Evolutionary conservation across 2,113 vertebrate genomes (phyloP), one percentile per base, ranked within the genome.

Genomic region (Oxygymnocypris stewartii): DNA sequence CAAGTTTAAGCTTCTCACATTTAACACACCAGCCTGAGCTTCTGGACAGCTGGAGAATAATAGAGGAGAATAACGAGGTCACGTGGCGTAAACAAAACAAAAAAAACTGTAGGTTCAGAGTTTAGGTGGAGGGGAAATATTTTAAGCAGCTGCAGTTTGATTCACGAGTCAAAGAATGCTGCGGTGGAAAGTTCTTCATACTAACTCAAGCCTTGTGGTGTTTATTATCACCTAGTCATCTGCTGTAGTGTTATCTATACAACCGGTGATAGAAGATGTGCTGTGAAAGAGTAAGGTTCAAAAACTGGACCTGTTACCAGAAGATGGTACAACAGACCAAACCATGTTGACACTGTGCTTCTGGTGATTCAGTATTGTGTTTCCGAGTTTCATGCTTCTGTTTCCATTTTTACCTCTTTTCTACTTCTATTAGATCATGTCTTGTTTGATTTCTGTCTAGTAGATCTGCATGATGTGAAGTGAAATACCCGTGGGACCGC

Each of bases 321-420:
- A 77, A 44, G 57, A 78, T 49, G 67, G 44, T 82, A 85, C 85
- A 87, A 80, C 65, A 88, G 80, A 84, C 40, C 84, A 83, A 82
- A 75, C 63, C 31, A 28, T 57, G 79, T 84, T 78, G 35, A 79
- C 57, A 74, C 23, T 65, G 42, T 74, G 25, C 10, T 28, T 54
- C 37, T 59, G 14, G 79, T 42, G 18, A 71, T 85, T 84, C 35
- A 78, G 44, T 31, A 42, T 44, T 89, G 59, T 61, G 35, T 69
- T 84, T 84, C 54, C n/a, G n/a, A n/a, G n/a, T n/a, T n/a, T n/a
- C n/a, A n/a, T n/a, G n/a, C n/a, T n/a, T n/a, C n/a, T n/a, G n/a
- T n/a, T n/a, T n/a, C n/a, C n/a, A n/a, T n/a, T n/a, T n/a, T n/a
- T 88, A 89, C 87, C 73, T 78, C 85, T 75, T 85, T 65, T 57